Percentiles rank a stretch among this genome's conserved stretches.
These are phyloP conservation scores for Rhynchonycteris naso DNA, from an alignment of 2,797 vertebrate genomes.

Conservation along the genomic window DNA sequence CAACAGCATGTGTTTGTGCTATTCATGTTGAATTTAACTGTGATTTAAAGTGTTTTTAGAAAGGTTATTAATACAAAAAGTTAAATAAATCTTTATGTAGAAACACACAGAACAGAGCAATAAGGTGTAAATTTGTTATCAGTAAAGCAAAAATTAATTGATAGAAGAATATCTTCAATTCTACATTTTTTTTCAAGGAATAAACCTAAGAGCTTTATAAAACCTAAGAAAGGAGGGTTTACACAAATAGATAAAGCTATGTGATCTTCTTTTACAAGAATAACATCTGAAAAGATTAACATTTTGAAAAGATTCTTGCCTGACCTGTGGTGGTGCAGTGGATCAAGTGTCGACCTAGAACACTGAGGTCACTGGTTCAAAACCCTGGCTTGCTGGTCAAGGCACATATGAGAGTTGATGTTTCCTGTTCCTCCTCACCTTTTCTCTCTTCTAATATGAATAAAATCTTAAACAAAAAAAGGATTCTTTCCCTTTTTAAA, in stretches of 20 bases:
- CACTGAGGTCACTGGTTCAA: too few relatives aligned
- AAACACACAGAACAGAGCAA: neutral
- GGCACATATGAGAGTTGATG: too few relatives aligned
- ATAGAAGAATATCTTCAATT: neutral
- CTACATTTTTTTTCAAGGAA: neutral
- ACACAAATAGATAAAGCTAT: slow-evolving; percentile 27
- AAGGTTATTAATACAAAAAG: slow-evolving; percentile 24
- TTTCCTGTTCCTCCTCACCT: too few relatives aligned
- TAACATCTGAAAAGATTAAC: neutral
- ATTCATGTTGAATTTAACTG: neutral
- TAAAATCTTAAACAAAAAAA: too few relatives aligned
- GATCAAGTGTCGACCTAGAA: too few relatives aligned
- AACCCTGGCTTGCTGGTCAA: too few relatives aligned
- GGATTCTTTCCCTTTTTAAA: too few relatives aligned
- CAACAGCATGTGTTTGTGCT: neutral
- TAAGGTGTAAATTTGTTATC: neutral
- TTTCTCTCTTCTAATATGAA: too few relatives aligned
- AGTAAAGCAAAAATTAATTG: slow-evolving; percentile 31
- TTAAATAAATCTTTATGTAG: slow-evolving; percentile 40
- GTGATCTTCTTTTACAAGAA: neutral
- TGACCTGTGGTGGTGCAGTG: too few relatives aligned
- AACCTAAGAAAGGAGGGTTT: neutral
- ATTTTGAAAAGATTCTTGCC: neutral
- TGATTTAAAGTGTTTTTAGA: neutral
- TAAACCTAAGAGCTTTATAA: neutral